Conservation (phyloP, 2,797 vertebrate species). For the Siniperca scherzeri region DNA sequence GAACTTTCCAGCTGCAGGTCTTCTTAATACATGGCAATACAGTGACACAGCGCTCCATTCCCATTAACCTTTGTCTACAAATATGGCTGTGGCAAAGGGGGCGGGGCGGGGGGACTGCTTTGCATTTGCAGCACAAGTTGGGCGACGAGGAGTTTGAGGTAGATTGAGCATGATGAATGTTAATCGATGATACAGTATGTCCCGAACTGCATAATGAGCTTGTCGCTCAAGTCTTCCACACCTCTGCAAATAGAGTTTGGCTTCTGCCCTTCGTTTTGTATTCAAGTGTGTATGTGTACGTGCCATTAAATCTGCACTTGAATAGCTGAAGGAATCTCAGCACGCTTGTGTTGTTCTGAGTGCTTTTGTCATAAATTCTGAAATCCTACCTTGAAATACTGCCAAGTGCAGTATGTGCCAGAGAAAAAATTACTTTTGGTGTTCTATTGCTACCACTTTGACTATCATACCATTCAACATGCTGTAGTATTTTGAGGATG, state of each 20-base stretch:
- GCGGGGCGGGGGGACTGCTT: conserved; percentile 45
- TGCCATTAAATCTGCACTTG: conserved; percentile 70
- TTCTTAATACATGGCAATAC: conserved; percentile 65
- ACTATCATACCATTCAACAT: conserved; percentile 45
- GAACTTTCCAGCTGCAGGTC: conserved; percentile 73
- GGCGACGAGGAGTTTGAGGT: conserved; percentile 67
- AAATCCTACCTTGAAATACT: conserved; percentile 63
- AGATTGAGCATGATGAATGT: conserved; percentile 85
- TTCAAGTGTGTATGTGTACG: conserved; percentile 64
- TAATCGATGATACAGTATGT: conserved; percentile 82
- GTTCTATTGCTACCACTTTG: conserved; percentile 43
- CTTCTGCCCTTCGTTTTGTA: conserved; percentile 68
- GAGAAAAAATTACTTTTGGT: conserved; percentile 35
- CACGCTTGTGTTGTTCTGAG: conserved; percentile 46
- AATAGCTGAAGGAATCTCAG: conserved; percentile 59
- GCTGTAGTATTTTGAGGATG: conserved; percentile 15
- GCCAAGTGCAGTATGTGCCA: conserved; percentile 51
- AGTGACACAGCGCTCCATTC: conserved; percentile 69
- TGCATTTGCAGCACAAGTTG: conserved; percentile 70
- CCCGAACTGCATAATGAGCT: conserved; percentile 78
- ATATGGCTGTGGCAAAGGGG: conserved; percentile 52
- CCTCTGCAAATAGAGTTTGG: conserved; percentile 73
- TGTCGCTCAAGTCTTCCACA: conserved; percentile 67
- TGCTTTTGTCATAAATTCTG: conserved; percentile 69
- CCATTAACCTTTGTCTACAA: conserved; percentile 82